Percentiles rank a stretch among this genome's conserved stretches.
Conservation (phyloP, 2,113 vertebrate species). For the Microcebus murinus region DNA sequence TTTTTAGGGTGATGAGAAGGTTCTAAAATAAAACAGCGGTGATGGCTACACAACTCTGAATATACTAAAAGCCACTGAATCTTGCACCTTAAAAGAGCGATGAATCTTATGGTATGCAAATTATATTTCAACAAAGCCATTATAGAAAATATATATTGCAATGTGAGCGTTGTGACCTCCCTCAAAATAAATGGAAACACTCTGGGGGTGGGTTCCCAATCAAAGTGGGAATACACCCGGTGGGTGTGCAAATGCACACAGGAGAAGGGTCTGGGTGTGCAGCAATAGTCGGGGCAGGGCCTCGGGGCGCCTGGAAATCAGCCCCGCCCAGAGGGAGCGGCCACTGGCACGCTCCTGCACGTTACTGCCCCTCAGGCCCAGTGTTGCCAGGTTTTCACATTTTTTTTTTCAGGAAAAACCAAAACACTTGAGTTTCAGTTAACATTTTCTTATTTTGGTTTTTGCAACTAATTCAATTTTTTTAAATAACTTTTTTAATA, state of each 20-base stretch:
- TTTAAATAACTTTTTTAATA: background rate
- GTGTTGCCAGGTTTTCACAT: background rate
- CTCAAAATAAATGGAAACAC: background rate
- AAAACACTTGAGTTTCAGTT: background rate
- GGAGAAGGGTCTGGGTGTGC: background rate
- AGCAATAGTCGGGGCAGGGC: rapidly evolving
- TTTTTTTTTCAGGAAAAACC: background rate
- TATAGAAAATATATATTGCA: background rate
- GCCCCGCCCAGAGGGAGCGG: rapidly evolving
- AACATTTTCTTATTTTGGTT: background rate
- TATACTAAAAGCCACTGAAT: background rate
- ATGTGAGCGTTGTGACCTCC: background rate
- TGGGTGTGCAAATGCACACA: background rate
- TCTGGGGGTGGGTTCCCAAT: background rate
- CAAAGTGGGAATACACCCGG: background rate
- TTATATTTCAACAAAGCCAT: background rate
- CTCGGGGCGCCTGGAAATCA: background rate
- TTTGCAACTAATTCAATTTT: background rate
- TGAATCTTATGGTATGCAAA: background rate
- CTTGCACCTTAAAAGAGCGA: background rate
- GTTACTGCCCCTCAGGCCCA: rapidly evolving
- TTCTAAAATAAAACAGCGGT: background rate
- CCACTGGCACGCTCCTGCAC: background rate
- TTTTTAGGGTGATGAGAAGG: background rate
- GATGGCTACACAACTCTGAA: background rate